A percentile compares a stretch with the other conserved stretches of the same genome.
These are phyloP conservation scores for Morbakka virulenta DNA, from an alignment of 30 jellyfish, hydroid and myxozoan genomes.

Conservation along the genomic window DNA sequence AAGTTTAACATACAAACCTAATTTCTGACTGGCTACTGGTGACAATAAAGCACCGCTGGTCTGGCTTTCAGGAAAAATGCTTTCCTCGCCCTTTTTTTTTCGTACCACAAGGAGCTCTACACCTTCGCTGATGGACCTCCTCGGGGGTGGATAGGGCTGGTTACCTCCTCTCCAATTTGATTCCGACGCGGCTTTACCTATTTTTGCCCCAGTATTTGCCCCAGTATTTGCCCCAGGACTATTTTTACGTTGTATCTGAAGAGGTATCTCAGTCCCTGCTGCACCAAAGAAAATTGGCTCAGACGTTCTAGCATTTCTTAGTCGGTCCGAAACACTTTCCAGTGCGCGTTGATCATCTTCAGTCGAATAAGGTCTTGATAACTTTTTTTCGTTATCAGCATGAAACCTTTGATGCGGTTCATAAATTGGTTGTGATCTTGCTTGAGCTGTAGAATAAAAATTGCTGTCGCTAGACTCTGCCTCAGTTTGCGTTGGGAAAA, in stretches of 20 bases:
- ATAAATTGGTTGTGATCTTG: background rate
- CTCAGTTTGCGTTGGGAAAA: slow-evolving; percentile 51
- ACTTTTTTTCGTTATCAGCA: no score
- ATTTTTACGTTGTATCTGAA: background rate
- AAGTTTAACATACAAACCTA: no score
- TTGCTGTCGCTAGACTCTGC: background rate
- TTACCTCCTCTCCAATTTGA: background rate
- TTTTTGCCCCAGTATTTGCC: background rate
- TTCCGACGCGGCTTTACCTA: background rate
- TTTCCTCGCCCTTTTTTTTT: background rate
- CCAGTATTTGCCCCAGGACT: background rate
- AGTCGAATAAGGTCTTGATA: background rate
- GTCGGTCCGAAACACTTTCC: background rate
- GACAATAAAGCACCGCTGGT: background rate
- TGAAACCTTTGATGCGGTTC: background rate
- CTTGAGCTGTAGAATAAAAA: background rate
- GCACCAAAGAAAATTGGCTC: background rate
- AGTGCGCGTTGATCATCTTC: background rate
- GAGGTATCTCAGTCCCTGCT: background rate
- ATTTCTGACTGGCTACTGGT: background rate
- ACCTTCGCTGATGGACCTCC: slow-evolving; percentile 33
- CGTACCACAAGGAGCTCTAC: background rate
- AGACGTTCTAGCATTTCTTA: background rate
- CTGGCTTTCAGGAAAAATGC: background rate
- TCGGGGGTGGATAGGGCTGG: slow-evolving; percentile 48